These are phyloP conservation scores for Melierax canorus DNA, from an alignment of 2,113 vertebrate species.

Conservation along the genomic window DNA sequence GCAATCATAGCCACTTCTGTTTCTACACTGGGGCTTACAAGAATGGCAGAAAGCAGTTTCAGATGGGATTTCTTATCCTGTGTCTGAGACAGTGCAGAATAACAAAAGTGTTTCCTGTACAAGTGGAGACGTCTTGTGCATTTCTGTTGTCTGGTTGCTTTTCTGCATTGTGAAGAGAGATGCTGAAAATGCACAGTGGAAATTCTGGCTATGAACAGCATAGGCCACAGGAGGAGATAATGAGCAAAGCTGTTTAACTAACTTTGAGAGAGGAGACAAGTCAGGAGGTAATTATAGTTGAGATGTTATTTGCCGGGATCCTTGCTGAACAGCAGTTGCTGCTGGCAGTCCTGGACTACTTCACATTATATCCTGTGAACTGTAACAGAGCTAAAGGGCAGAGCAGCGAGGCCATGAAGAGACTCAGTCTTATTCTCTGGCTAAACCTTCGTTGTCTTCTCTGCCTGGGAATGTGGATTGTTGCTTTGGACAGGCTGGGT, in stretches of 20 bases:
- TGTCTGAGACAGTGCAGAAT: not conserved
- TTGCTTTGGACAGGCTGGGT: not conserved
- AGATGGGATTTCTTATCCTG: not conserved
- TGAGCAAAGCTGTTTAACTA: constrained; percentile 13
- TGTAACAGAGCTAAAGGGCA: not conserved
- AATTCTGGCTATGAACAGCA: not conserved
- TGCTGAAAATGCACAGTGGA: not conserved
- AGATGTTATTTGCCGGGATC: not conserved
- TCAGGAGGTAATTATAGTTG: not conserved
- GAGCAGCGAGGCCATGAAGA: not conserved
- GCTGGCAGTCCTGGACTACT: not conserved
- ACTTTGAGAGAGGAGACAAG: not conserved
- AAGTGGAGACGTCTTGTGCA: not conserved
- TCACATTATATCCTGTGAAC: not conserved
- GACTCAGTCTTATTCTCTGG: not conserved
- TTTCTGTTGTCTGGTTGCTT: not conserved
- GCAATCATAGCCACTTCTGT: not conserved
- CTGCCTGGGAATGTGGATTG: not conserved
- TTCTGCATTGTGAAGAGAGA: not conserved
- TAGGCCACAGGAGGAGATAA: not conserved
- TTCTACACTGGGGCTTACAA: not conserved
- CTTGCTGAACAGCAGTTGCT: not conserved
- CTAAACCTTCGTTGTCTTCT: not conserved
- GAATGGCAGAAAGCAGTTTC: not conserved
- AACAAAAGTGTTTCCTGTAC: not conserved